Evolutionary conservation across 2,797 vertebrate genomes (phyloP), one percentile per base, ranked within the genome.

Genomic region (Acanthopagrus latus): DNA sequence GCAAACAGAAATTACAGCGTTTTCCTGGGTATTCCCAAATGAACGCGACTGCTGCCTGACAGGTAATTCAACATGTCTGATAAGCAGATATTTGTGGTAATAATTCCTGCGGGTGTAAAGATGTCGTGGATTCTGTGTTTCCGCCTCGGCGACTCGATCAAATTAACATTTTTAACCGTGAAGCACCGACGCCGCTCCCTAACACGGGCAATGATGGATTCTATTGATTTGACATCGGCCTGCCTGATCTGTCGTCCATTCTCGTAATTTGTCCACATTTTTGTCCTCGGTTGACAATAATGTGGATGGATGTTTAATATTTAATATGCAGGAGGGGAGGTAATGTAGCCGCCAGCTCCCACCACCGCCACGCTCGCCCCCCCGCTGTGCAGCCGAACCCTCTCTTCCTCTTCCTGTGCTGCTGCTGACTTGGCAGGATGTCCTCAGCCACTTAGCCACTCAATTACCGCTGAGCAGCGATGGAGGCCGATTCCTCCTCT

Each of bases 291-390:
- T 66, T 75, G 66, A 82, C 76, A 83, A 80, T 86, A 85, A 86
- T 66, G 71, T 80, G 65, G 82, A 88, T 74, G 68, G 72, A 89
- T 89, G 62, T 85, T 91, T 78, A 89, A 92, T 92, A 92, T 88
- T 93, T 93, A 84, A 91, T 89, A 80, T 27, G 77, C 78, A 57
- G 71, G 55, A 46, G 43, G 38, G 59, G 72, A 74, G 68, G 51
- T 83, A 87, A 86, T 90, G 86, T 48, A 85, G 82, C 80, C 41
- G 7, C 64, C 14, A 58, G 76, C 55, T 64, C 69, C 56, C 70
- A 9, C 27, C 25, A 27, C 27, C 25, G 25, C 25, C 27, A 27
- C 27, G 77, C 29, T 3, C 29, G 1, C 29, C 29, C 29, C 29
- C 6, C 29, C 6, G 29, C 33, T 38, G 7, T 9, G 33, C 33